Evolutionary conservation across 2,113 vertebrate species (phyloP).

Genomic region (Cyanoderma ruficeps): DNA sequence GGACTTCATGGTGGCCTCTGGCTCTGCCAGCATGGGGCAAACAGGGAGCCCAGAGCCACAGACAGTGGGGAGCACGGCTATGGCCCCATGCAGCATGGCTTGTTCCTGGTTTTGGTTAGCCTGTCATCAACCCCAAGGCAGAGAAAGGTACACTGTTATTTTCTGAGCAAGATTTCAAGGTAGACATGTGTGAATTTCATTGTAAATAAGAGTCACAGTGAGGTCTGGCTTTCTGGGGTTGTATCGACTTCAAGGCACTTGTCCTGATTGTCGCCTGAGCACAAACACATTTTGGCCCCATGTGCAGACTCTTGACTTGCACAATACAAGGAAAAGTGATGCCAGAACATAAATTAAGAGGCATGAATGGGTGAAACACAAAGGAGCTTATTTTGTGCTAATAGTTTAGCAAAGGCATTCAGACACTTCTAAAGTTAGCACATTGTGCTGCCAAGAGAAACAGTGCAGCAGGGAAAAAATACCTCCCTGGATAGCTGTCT

Average conservation of each 20-base stretch:
- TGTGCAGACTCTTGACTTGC: constrained; percentile 3
- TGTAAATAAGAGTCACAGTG: not conserved
- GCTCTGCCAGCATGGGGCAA: not conserved
- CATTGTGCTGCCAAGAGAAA: constrained; percentile 63
- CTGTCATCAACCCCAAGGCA: not conserved
- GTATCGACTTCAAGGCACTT: not conserved
- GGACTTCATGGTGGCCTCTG: not conserved
- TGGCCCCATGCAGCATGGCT: accelerated
- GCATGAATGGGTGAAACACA: constrained; percentile 54
- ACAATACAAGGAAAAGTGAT: constrained; percentile 65
- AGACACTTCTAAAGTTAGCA: constrained; percentile 69
- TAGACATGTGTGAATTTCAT: not conserved
- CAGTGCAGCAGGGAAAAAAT: constrained; percentile 51
- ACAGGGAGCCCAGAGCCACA: not conserved
- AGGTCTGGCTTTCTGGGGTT: not conserved
- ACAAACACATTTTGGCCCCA: constrained; percentile 8
- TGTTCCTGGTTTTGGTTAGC: not conserved
- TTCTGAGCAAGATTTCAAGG: not conserved
- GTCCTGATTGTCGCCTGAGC: accelerated
- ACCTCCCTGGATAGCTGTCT: constrained; percentile 56
- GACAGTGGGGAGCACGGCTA: accelerated
- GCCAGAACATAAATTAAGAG: constrained; percentile 55
- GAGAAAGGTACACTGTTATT: not conserved
- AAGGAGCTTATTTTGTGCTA: constrained; percentile 54
- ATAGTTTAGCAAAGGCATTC: constrained; percentile 56